Evolutionary conservation across 1,140 invertebrate genomes (phyloP).

Genomic region (Rhagoletis pomonella): DNA sequence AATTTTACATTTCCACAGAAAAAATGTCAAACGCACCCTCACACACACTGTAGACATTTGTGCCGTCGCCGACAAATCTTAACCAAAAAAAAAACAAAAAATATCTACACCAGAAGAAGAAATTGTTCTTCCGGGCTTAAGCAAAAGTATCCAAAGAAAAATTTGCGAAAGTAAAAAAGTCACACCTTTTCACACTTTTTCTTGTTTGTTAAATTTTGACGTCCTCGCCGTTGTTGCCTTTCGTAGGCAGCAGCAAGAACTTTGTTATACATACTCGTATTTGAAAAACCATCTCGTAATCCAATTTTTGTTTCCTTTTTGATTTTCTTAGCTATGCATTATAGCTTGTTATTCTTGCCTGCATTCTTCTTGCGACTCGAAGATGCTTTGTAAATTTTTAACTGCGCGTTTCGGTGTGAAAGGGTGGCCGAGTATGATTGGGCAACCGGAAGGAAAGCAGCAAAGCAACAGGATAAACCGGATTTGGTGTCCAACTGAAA

Average conservation of each 20-base stretch:
- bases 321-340: conserved; percentile 15
- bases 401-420: background rate
- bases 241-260: background rate
- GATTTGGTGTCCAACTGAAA: conserved; percentile 32
- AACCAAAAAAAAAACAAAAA: conserved; percentile 1
- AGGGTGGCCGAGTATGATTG: background rate
- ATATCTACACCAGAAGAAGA: background rate
- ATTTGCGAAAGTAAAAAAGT: background rate
- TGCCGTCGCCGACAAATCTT: background rate
- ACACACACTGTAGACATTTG: background rate
- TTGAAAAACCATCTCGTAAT: conserved; percentile 28
- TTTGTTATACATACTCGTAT: background rate
- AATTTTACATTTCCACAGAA: background rate
- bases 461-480: conserved; percentile 44
- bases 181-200: conserved; percentile 43
- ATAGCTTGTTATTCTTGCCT: background rate
- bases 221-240: background rate
- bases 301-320: conserved; percentile 8
- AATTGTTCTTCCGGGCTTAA: background rate
- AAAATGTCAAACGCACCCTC: background rate
- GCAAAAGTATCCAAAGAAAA: background rate
- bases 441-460: conserved; percentile 13
- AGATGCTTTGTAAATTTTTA: conserved; percentile 26
- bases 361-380: background rate
- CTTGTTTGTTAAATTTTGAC: background rate